These are phyloP conservation scores for Priapulus caudatus DNA, from an alignment of 2,888 invertebrate species.

Conservation along the genomic window DNA sequence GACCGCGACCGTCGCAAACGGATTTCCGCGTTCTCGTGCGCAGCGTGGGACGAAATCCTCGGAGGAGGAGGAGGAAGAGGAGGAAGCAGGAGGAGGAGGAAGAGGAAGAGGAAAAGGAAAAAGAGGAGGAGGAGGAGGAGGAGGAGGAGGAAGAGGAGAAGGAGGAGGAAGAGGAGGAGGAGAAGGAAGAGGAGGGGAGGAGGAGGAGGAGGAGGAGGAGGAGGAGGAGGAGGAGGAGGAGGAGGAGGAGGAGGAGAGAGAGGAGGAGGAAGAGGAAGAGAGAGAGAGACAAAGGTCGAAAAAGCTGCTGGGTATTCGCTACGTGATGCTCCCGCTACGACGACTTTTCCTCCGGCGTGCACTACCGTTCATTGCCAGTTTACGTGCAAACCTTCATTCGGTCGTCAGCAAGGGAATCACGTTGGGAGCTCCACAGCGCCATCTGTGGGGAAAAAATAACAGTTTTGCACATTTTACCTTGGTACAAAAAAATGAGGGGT, in stretches of 20 bases:
- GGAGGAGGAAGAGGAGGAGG: slow-evolving; percentile 3
- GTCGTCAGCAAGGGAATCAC: no score
- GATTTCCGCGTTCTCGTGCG: no score
- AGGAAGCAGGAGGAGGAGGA: no score
- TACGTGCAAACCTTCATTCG: slow-evolving; percentile 9
- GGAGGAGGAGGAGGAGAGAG: slow-evolving; percentile 3
- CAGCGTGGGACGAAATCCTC: no score
- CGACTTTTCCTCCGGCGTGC: slow-evolving; percentile 10
- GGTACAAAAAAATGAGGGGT: no score
- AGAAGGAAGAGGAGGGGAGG: slow-evolving; percentile 3
- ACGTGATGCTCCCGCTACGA: neutral
- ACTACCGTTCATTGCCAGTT: slow-evolving; percentile 7
- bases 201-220: slow-evolving; percentile 3
- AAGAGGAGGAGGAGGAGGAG: slow-evolving; percentile 3
- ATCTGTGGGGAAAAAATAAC: no score
- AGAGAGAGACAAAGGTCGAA: neutral
- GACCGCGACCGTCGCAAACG: no score
- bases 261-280: slow-evolving; percentile 3
- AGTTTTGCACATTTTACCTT: no score
- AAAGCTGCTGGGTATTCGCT: neutral
- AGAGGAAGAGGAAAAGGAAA: slow-evolving; percentile 3
- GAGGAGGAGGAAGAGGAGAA: slow-evolving; percentile 3
- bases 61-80: no score
- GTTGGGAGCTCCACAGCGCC: no score
- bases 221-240: slow-evolving; percentile 3